Evolutionary conservation across 2,113 vertebrate species (phyloP).

Genomic region (Acinonyx jubatus): DNA sequence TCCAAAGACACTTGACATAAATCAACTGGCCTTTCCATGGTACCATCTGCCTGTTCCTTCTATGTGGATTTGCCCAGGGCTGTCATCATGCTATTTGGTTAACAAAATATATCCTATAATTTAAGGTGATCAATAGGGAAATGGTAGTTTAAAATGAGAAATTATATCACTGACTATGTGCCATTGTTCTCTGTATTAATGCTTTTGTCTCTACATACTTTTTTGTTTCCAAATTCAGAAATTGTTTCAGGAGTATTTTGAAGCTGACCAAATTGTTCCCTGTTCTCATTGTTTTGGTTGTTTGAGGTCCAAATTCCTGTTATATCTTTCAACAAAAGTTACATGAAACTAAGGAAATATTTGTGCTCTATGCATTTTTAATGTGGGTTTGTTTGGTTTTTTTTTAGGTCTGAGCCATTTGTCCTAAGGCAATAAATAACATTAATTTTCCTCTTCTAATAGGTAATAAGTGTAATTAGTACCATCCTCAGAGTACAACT

Average conservation of each 20-base stretch:
- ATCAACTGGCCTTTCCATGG: background rate
- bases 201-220: background rate
- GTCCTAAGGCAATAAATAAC: background rate
- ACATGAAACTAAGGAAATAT: conserved; percentile 26
- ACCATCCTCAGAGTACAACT: background rate
- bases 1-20: background rate
- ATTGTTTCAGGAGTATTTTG: conserved; percentile 8
- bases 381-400: background rate
- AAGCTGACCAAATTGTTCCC: background rate
- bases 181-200: background rate
- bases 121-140: background rate
- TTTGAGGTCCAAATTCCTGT: conserved; percentile 19
- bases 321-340: background rate
- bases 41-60: background rate
- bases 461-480: background rate
- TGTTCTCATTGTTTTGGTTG: background rate
- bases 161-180: background rate
- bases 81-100: background rate
- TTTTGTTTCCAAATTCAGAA: conserved; percentile 17
- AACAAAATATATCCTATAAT: background rate
- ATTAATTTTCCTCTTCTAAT: background rate
- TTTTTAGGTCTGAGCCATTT: background rate
- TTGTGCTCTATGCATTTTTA: background rate
- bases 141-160: background rate
- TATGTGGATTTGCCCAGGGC: background rate